Base-by-base conservation (phyloP, 2,888 invertebrate genomes). In the Alviniconcha strummeri region DNA sequence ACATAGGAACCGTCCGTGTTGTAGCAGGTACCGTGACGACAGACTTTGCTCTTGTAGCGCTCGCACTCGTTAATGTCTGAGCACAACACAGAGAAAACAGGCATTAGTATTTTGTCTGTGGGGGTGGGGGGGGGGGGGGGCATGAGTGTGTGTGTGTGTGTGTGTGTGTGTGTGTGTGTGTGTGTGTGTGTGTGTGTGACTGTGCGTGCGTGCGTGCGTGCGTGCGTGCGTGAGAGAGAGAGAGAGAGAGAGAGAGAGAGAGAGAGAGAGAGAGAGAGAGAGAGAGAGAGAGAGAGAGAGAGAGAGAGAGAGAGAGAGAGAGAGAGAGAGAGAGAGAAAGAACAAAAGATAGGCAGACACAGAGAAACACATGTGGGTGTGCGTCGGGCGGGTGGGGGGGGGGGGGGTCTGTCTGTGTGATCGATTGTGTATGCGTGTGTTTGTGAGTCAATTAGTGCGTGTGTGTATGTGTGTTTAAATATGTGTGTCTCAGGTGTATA, bases 41-140 rank as follows among this genome's bases (percentile, higher is more conserved):
- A 84, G 0, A 84, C 79, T 60, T 85, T 85, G 19, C 77, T 77
- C 9, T 86, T 87, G 84, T 88, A 89, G 5, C 85, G 83, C 36
- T 81, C 52, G 82, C 90, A 90, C 77, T 90, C 90, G 83, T 90
- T 85, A 15, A 87, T 83, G 84, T 90, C 90, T 90, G 72, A 15
- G 77, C 11, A 84, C 15, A 36, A 80, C 56, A 69, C 5, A 9
- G 15, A 71, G 1, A 56, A 67, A 54, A 19, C 19, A 19, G 19
- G 19, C 71, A 36, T 36, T 36, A 36, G 36, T 36, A 36, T 3
- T 36, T 36, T 36, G 36, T 36, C 36, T 36, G 36, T 0, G 36
- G 36, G 36, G 36, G 36, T 0, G 36, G 36, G 36, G 36, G 36
- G 36, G 36, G 36, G 36, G 36, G 36, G 36, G 36, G 3, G 3